A percentile compares a stretch with the other conserved stretches of the same genome.
These are phyloP conservation scores for Xestia c-nigrum DNA, from an alignment of 2,888 invertebrate species.

Conservation along the genomic window DNA sequence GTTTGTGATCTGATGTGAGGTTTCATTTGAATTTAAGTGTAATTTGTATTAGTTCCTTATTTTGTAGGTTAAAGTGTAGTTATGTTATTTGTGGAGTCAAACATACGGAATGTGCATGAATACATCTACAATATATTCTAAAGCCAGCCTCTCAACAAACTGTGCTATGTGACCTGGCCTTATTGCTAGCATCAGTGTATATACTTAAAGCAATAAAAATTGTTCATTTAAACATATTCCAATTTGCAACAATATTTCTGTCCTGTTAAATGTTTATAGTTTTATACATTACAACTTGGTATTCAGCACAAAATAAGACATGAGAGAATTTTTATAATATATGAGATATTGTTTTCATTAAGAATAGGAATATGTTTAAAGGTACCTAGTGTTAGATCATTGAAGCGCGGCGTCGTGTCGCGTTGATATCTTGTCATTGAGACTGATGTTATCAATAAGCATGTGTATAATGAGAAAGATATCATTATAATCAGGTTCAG, in stretches of 20 bases:
- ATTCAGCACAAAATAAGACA: slow-evolving; percentile 79
- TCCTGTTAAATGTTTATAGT: slow-evolving; percentile 65
- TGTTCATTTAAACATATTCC: slow-evolving; percentile 76
- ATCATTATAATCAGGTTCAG: slow-evolving; percentile 68
- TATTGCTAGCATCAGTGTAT: slow-evolving; percentile 87
- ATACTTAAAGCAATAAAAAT: slow-evolving; percentile 81
- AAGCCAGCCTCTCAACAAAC: slow-evolving; percentile 69
- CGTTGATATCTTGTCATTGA: slow-evolving; percentile 83
- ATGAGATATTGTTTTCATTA: slow-evolving; percentile 74
- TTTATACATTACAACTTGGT: slow-evolving; percentile 64
- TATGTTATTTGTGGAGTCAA: slow-evolving; percentile 76
- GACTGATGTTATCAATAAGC: slow-evolving; percentile 88
- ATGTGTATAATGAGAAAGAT: slow-evolving; percentile 68
- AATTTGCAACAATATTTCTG: slow-evolving; percentile 70
- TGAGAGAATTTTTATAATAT: slow-evolving; percentile 80
- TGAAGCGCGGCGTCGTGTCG: slow-evolving; percentile 74
- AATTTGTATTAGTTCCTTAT: slow-evolving; percentile 89
- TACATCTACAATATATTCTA: slow-evolving; percentile 54
- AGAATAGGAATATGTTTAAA: slow-evolving; percentile 80
- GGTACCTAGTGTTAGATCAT: slow-evolving; percentile 77
- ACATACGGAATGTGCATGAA: slow-evolving; percentile 70
- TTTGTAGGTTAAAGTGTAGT: slow-evolving; percentile 84
- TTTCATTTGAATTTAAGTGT: slow-evolving; percentile 86
- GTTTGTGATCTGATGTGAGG: slow-evolving; percentile 90
- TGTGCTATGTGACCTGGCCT: slow-evolving; percentile 72